phyloP scores from a whole-genome alignment of 2,888 invertebrate species.

The Thecocarcelia acutangulata region DNA sequence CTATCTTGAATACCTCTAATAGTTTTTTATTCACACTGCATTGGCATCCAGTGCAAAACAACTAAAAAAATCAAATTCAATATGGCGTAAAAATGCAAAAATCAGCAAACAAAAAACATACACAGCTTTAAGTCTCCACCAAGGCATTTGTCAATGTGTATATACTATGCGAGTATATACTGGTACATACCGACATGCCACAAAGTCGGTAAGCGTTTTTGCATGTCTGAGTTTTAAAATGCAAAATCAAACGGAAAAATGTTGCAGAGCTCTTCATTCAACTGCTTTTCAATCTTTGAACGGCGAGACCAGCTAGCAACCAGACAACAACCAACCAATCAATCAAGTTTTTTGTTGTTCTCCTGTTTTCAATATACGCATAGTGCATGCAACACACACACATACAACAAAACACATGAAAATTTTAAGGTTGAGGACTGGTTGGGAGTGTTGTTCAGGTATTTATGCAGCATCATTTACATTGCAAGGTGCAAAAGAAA shows the following conservation, averaged over 20 bases:
- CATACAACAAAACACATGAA: slow-evolving; percentile 20
- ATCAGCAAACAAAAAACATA: slow-evolving; percentile 14
- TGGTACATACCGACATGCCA: slow-evolving; percentile 36
- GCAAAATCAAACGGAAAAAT: slow-evolving; percentile 56
- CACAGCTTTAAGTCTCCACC: slow-evolving; percentile 40
- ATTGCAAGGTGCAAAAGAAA: slow-evolving; percentile 75
- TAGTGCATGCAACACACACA: slow-evolving; percentile 20
- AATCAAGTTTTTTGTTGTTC: slow-evolving; percentile 77
- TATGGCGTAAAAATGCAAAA: slow-evolving; percentile 65
- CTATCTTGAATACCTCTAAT: slow-evolving; percentile 39
- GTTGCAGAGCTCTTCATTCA: slow-evolving; percentile 26
- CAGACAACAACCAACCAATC: slow-evolving; percentile 75
- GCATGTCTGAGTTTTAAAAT: slow-evolving; percentile 66
- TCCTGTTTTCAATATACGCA: slow-evolving; percentile 20
- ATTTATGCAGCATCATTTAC: slow-evolving; percentile 74
- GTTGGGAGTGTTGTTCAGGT: slow-evolving; percentile 23
- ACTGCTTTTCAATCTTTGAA: slow-evolving; percentile 28
- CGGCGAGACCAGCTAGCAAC: slow-evolving; percentile 38
- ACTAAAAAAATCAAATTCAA: slow-evolving; percentile 49
- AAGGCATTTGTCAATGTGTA: slow-evolving; percentile 38
- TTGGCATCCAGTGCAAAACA: neutral
- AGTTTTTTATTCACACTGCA: slow-evolving; percentile 29
- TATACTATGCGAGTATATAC: slow-evolving; percentile 33
- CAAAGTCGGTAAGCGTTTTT: slow-evolving; percentile 63
- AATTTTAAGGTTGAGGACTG: slow-evolving; percentile 20